A percentile compares a stretch with the other conserved stretches of the same genome.
These are phyloP conservation scores for Rousettus leschenaultii DNA, from an alignment of 2,113 vertebrate genomes.

Conservation along the genomic window DNA sequence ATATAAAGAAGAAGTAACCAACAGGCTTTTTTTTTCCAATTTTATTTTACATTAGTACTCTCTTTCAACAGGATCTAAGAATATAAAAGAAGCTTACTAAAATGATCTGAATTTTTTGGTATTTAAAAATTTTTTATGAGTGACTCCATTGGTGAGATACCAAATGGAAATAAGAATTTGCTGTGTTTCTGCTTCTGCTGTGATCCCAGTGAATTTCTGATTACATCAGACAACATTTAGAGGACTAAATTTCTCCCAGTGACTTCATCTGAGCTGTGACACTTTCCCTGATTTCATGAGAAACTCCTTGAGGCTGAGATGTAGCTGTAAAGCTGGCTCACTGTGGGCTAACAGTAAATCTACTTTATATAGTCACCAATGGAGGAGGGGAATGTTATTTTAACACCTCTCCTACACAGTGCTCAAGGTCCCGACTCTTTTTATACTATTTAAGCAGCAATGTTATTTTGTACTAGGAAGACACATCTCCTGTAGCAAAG, in stretches of 20 bases:
- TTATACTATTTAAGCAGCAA: neutral
- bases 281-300: constrained; percentile 48
- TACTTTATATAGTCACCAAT: neutral
- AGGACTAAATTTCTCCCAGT: constrained; percentile 6
- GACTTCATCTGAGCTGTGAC: constrained; percentile 37
- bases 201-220: neutral
- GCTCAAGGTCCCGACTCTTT: neutral
- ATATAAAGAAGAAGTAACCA: neutral
- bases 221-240: neutral
- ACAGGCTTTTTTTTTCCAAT: neutral
- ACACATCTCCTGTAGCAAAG: neutral
- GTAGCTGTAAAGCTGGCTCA: constrained; percentile 28
- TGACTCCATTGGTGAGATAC: neutral
- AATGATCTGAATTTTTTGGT: neutral
- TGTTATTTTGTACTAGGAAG: neutral
- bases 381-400: constrained; percentile 25
- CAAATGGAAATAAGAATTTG: constrained; percentile 18
- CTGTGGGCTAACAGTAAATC: constrained; percentile 18
- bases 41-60: neutral
- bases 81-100: neutral
- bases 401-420: constrained; percentile 1
- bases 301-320: neutral
- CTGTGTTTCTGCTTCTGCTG: neutral
- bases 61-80: neutral
- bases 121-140: constrained; percentile 17